Evolutionary conservation across 1,140 invertebrate species (phyloP), one percentile per base, ranked within the genome.

Genomic region (Diabrotica undecimpunctata): DNA sequence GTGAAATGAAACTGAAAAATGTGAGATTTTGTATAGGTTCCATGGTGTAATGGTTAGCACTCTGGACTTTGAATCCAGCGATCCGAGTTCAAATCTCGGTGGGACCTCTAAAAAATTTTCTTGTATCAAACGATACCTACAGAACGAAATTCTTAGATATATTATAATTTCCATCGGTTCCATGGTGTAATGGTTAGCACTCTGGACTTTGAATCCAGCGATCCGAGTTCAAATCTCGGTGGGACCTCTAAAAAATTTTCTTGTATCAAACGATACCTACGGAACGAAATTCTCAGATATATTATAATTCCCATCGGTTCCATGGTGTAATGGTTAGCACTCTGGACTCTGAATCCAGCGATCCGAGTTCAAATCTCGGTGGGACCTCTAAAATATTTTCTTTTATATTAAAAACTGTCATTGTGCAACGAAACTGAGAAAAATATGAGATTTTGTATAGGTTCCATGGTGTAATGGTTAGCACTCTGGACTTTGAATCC

Each of bases 21-120:
- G 25, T 25, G 1, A 25, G 1, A 25, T 1, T 25, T 25, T 25
- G 1, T 4, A 25, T 25, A 4, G 72, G 72, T 74, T 74, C 70
- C 72, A 74, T 74, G 73, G 73, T 74, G 73, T 74, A 74, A 74
- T 72, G 73, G 73, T 74, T 74, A 74, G 73, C 73, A 74, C 73
- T 74, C 73, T 74, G 73, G 73, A 74, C 73, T 74, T 74, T 74
- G 73, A 74, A 73, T 74, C 73, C 73, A 74, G 73, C 71, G 73
- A 74, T 73, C 73, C 71, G 73, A 74, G 71, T 72, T 74, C 73
- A 74, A 74, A 74, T 74, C 73, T 74, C 73, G 72, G 70, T 74
- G 72, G 71, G 71, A 74, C 72, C 71, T 74, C 25, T 2, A 2
- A 25, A 25, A 25, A 25, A 25, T 25, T 25, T 25, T 25, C 25